Evolutionary conservation across 2,888 invertebrate species (phyloP).

Genomic region (Drosophila algonquin): DNA sequence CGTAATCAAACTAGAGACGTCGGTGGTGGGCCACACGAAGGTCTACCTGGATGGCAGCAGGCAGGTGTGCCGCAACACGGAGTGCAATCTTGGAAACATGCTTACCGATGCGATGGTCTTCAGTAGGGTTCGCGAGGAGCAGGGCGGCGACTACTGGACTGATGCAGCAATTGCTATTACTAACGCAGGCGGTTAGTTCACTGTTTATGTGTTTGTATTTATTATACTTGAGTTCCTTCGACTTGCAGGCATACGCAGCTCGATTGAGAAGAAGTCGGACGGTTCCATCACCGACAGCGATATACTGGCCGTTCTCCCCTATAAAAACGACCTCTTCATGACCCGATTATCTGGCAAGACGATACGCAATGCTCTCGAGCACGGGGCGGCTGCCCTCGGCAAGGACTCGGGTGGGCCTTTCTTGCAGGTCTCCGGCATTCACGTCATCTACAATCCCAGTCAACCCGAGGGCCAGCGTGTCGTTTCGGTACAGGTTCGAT

Average conservation of each 20-base stretch:
- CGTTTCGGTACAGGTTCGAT: conserved; percentile 87
- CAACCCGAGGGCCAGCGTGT: conserved; percentile 88
- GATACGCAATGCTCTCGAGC: conserved; percentile 88
- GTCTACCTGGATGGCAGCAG: conserved; percentile 88
- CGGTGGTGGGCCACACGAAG: conserved; percentile 88
- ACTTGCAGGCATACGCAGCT: conserved; percentile 86
- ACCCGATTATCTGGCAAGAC: conserved; percentile 87
- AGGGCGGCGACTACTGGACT: conserved; percentile 87
- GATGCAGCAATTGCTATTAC: conserved; percentile 90
- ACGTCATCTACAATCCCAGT: conserved; percentile 88
- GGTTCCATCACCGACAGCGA: conserved; percentile 89
- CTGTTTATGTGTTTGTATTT: too few relatives aligned
- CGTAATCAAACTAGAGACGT: conserved; percentile 85
- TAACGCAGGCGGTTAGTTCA: conserved; percentile 88
- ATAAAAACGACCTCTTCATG: conserved; percentile 88
- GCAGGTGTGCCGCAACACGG: conserved; percentile 87
- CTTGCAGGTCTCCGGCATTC: conserved; percentile 92
- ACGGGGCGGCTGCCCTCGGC: conserved; percentile 85
- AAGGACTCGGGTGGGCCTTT: conserved; percentile 88
- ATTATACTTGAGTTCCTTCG: too few relatives aligned
- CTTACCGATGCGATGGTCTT: conserved; percentile 90
- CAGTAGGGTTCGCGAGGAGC: conserved; percentile 83
- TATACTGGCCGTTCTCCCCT: conserved; percentile 90
- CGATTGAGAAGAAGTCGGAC: conserved; percentile 85
- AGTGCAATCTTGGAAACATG: conserved; percentile 94